Base-by-base conservation (phyloP, 2,888 invertebrate genomes). In the Melanostoma mellinum region DNA sequence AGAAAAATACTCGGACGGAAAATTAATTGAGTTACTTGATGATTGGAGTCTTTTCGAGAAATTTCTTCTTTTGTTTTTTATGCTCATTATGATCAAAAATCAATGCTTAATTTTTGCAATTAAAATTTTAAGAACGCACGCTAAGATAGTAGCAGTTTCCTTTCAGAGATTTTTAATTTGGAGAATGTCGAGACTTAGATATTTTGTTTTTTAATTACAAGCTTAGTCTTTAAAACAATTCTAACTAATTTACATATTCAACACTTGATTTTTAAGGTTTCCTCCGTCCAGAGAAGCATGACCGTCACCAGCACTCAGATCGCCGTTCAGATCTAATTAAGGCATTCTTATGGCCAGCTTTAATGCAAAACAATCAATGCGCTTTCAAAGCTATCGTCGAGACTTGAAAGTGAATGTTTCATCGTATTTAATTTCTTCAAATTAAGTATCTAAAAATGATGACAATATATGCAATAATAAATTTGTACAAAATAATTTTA, bases 321-420 rank as follows among this genome's bases (percentile, higher is more conserved):
- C 93, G 94, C 1, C 94, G 94, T 86, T 95, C 94, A 6, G 95
- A 95, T 89, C 93, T 94, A 58, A 95, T 97, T 87, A 94, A 94
- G 88, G 94, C 95, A 2, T 97, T 96, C 91, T 92, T 97, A 65
- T 97, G 97, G 97, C 97, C 97, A 0, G 95, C 96, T 0, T 92
- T 97, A 55, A 92, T 96, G 91, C 95, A 96, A 85, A 94, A 94
- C 33, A 94, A 94, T 87, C 93, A 93, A 52, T 97, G 96, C 90
- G 95, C 96, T 76, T 95, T 96, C 91, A 95, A 97, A 90, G 97
- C 96, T 2, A 95, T 97, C 35, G 97, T 97, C 50, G 93, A 97
- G 85, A 97, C 97, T 74, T 97, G 92, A 91, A 52, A 46, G 10
- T 20, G 8, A 10, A 4, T 65, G 20, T 48, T 20, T 44, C 20